Evolutionary conservation across 2,888 invertebrate genomes (phyloP).

Genomic region (Abrostola tripartita): DNA sequence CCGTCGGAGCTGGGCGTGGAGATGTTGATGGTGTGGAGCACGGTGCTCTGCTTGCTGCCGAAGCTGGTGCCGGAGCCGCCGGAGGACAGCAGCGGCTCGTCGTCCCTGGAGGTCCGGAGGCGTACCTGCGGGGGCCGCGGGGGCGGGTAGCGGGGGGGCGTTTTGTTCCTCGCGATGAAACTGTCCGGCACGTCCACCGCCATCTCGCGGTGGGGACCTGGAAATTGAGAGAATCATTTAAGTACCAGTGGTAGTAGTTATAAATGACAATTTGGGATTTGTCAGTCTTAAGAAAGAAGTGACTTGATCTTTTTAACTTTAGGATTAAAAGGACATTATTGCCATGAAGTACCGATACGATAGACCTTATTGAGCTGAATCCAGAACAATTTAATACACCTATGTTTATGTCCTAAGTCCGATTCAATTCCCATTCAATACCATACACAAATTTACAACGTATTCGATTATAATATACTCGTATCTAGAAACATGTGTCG

Average conservation of each 20-base stretch:
- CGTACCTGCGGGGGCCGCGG: conserved; percentile 92
- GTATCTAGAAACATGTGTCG: conserved; percentile 15
- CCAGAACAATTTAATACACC: no score
- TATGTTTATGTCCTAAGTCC: no score
- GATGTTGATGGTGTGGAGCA: conserved; percentile 76
- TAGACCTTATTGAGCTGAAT: no score
- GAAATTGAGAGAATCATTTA: conserved; percentile 57
- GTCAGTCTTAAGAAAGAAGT: neutral
- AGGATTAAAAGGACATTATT: no score
- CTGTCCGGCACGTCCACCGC: conserved; percentile 99
- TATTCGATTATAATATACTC: neutral
- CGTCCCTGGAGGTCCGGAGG: conserved; percentile 79
- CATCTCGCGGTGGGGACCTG: conserved; percentile 98
- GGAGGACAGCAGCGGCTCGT: conserved; percentile 85
- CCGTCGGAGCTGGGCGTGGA: conserved; percentile 80
- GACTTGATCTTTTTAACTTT: no score
- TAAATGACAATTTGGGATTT: no score
- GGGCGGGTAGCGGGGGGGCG: conserved; percentile 96
- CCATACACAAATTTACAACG: neutral
- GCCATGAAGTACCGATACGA: no score
- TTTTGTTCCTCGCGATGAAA: conserved; percentile 96
- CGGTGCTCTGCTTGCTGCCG: conserved; percentile 82
- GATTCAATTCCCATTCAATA: no score
- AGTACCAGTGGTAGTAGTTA: neutral
- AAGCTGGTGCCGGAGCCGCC: conserved; percentile 83